Evolutionary conservation across 2,797 vertebrate species (phyloP).

Genomic region (Neomorphus geoffroyi): DNA sequence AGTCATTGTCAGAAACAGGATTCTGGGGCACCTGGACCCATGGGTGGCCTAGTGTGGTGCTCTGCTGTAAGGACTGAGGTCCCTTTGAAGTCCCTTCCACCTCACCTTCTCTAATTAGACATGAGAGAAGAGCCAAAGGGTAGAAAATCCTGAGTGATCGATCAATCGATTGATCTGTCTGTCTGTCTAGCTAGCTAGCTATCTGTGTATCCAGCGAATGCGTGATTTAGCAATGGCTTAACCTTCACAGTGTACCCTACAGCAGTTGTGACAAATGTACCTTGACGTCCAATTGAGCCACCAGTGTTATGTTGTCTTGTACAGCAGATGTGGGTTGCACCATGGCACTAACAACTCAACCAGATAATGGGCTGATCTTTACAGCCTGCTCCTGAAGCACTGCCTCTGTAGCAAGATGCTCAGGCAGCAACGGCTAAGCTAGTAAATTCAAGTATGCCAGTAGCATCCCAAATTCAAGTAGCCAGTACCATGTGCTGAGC

Average conservation of each 20-base stretch:
- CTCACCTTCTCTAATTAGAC: background rate
- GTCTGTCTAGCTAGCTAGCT: background rate
- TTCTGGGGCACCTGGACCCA: background rate
- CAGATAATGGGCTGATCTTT: background rate
- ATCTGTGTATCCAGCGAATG: background rate
- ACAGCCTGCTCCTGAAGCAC: background rate
- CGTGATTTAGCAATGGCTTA: background rate
- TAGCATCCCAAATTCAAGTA: too few species aligned
- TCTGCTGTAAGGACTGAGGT: background rate
- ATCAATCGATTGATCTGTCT: background rate
- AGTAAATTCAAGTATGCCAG: background rate
- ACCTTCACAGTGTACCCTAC: background rate
- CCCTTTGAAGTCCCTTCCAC: background rate
- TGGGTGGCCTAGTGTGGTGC: background rate
- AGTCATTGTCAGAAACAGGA: background rate
- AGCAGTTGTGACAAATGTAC: background rate
- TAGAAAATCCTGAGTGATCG: background rate
- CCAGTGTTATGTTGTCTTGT: background rate
- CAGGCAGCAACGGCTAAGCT: background rate
- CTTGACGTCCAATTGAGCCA: background rate
- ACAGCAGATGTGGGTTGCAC: background rate
- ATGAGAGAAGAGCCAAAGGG: background rate
- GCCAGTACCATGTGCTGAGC: background rate
- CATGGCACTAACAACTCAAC: fast-evolving
- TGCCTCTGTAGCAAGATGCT: background rate